These are phyloP conservation scores for Sebastes ruberrimus DNA, from an alignment of 2,797 vertebrate species.

Conservation along the genomic window DNA sequence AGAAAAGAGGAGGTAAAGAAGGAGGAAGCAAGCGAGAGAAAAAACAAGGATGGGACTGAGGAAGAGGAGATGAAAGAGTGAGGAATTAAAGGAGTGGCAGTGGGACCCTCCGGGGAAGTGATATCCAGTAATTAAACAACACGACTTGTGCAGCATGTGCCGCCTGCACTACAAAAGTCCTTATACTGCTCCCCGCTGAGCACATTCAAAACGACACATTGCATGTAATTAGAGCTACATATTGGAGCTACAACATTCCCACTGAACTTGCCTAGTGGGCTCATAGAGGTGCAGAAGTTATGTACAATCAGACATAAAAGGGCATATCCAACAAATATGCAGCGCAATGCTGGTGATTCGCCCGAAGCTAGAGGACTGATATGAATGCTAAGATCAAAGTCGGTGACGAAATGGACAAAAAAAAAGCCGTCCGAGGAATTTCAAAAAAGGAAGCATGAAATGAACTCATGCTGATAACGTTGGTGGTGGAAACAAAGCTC, in stretches of 20 bases:
- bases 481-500: slow-evolving; percentile 19
- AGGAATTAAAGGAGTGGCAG: slow-evolving; percentile 34
- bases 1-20: neutral
- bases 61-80: slow-evolving; percentile 26
- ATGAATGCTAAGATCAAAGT: slow-evolving; percentile 42
- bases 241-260: slow-evolving; percentile 19
- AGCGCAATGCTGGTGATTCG: neutral
- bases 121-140: slow-evolving; percentile 67
- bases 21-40: neutral
- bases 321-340: slow-evolving; percentile 37
- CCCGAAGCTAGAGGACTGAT: slow-evolving; percentile 18
- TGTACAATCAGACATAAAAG: slow-evolving; percentile 34
- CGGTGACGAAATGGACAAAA: slow-evolving; percentile 28
- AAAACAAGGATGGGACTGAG: slow-evolving; percentile 29
- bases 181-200: slow-evolving; percentile 32
- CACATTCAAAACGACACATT: slow-evolving; percentile 39
- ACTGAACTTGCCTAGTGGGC: slow-evolving; percentile 23
- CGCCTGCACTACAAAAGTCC: slow-evolving; percentile 27
- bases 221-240: slow-evolving; percentile 47
- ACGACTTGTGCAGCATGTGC: slow-evolving; percentile 38
- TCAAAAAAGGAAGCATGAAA: slow-evolving; percentile 2
- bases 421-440: neutral
- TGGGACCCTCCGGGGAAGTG: slow-evolving; percentile 36
- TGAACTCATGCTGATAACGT: neutral
- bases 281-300: slow-evolving; percentile 24